phyloP scores from a whole-genome alignment of 2,888 invertebrate genomes.

The Diogma glabrata region DNA sequence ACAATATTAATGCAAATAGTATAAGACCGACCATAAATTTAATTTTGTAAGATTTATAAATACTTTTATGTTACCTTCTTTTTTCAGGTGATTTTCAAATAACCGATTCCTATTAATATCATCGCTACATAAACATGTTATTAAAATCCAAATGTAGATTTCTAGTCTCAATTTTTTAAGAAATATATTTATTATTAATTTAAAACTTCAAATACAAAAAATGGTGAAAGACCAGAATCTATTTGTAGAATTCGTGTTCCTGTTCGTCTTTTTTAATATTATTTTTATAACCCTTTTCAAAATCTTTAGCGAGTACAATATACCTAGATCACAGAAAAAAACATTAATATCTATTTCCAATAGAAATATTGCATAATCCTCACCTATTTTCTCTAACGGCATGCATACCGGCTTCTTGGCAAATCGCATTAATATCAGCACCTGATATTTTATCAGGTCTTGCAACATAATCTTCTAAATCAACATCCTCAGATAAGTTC shows the following conservation, averaged over 20 bases:
- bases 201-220: slow-evolving; percentile 1
- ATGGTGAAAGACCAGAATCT: slow-evolving; percentile 37
- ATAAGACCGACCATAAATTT: no score
- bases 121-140: no score
- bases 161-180: neutral
- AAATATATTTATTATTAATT: slow-evolving; percentile 3
- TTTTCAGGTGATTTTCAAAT: no score
- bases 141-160: no score
- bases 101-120: no score
- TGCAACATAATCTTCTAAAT: slow-evolving; percentile 97
- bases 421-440: slow-evolving; percentile 98
- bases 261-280: slow-evolving; percentile 99
- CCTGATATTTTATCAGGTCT: slow-evolving; percentile 98
- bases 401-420: slow-evolving; percentile 99
- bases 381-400: slow-evolving; percentile 94
- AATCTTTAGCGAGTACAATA: slow-evolving; percentile 97
- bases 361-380: neutral
- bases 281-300: slow-evolving; percentile 99
- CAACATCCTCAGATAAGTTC: slow-evolving; percentile 98
- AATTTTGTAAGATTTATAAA: no score
- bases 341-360: neutral
- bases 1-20: no score
- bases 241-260: slow-evolving; percentile 99
- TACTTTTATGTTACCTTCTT: no score
- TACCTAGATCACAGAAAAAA: slow-evolving; percentile 42